Conservation (phyloP, 2,113 vertebrate species). For the Recurvirostra avosetta region DNA sequence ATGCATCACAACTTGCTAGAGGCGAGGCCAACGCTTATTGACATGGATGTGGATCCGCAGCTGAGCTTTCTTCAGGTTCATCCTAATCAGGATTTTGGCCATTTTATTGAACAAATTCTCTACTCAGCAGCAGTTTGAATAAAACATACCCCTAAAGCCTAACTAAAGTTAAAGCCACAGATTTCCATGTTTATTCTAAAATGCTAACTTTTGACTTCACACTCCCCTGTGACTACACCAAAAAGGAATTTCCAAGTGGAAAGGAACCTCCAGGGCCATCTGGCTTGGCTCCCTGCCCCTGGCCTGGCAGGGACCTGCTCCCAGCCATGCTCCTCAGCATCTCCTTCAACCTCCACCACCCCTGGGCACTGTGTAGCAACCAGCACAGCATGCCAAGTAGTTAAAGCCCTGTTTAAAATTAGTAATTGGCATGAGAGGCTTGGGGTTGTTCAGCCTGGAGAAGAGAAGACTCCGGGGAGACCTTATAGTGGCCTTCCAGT, state of each 20-base stretch:
- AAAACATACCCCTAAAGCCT: background rate
- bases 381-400: accelerated
- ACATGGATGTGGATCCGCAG: background rate
- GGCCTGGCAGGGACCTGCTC: background rate
- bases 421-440: background rate
- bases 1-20: no score
- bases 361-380: background rate
- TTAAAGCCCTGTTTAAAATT: background rate
- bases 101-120: background rate
- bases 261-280: background rate
- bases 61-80: background rate
- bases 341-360: background rate
- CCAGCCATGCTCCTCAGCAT: background rate
- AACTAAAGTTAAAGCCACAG: background rate
- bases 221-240: no score
- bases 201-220: background rate
- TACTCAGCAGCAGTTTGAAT: background rate
- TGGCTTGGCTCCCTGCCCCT: background rate
- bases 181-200: background rate
- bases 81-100: background rate
- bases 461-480: no score
- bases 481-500: no score
- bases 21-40: background rate
- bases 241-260: background rate
- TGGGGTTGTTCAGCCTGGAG: no score